Conservation (phyloP, 2,797 vertebrate species). For the Corythornis leucogaster region DNA sequence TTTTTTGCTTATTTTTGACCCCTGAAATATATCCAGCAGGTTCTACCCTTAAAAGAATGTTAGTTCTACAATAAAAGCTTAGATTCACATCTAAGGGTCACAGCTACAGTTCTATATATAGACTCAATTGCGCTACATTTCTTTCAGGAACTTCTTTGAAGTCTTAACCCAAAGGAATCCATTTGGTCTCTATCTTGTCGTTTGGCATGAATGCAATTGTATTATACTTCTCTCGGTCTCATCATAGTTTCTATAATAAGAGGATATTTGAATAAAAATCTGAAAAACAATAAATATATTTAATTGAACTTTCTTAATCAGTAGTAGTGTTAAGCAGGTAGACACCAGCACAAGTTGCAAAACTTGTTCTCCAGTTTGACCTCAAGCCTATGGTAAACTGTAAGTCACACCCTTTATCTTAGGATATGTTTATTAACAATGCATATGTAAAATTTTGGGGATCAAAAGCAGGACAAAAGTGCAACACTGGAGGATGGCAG, state of each 20-base stretch:
- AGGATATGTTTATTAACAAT: background rate
- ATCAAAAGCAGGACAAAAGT: background rate
- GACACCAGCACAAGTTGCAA: background rate
- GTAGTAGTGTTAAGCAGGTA: background rate
- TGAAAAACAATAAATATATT: background rate
- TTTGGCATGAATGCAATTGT: background rate
- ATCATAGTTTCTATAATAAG: rapidly evolving
- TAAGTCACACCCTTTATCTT: background rate
- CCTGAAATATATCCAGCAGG: background rate
- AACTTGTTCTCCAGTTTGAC: background rate
- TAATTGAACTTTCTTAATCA: background rate
- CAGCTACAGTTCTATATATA: background rate
- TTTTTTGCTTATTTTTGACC: background rate
- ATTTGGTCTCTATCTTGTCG: background rate
- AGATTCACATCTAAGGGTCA: background rate
- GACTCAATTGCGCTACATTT: background rate
- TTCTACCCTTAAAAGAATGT: background rate
- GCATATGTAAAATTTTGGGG: background rate
- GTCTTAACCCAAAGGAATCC: background rate
- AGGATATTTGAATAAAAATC: background rate
- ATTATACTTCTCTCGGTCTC: background rate
- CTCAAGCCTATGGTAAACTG: background rate
- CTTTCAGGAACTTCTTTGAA: background rate
- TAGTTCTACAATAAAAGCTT: background rate
- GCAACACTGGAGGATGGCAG: background rate